These are phyloP conservation scores for Nebria salina DNA, from an alignment of 2,888 invertebrate species.

Conservation along the genomic window DNA sequence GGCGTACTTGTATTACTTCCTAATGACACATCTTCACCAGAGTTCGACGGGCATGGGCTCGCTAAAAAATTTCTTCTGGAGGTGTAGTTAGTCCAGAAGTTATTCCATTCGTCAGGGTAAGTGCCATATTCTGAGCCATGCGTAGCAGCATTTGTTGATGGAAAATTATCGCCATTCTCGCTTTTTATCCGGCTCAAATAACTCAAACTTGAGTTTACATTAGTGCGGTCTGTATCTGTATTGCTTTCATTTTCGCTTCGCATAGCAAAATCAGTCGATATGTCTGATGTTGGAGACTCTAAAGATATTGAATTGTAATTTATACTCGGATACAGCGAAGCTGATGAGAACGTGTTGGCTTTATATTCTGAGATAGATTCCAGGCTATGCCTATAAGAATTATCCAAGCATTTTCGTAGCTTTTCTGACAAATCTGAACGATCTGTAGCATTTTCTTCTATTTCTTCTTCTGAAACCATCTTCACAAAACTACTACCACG, in stretches of 20 bases:
- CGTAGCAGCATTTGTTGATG: slow-evolving; percentile 51
- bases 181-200: slow-evolving; percentile 62
- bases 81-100: slow-evolving; percentile 63
- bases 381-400: slow-evolving; percentile 57
- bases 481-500: slow-evolving; percentile 35
- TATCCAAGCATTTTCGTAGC: slow-evolving; percentile 53
- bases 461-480: slow-evolving; percentile 41
- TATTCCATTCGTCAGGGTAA: slow-evolving; percentile 63
- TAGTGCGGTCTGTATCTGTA: slow-evolving; percentile 54
- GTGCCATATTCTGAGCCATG: slow-evolving; percentile 52
- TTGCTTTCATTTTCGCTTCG: slow-evolving; percentile 53
- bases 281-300: slow-evolving; percentile 57
- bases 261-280: slow-evolving; percentile 57
- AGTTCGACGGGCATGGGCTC: slow-evolving; percentile 55
- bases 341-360: slow-evolving; percentile 58
- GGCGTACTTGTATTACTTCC: slow-evolving; percentile 60
- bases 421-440: slow-evolving; percentile 39
- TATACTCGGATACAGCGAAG: slow-evolving; percentile 52
- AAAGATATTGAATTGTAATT: slow-evolving; percentile 55
- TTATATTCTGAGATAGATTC: slow-evolving; percentile 62
- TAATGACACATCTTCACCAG: slow-evolving; percentile 57
- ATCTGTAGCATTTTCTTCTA: slow-evolving; percentile 30
- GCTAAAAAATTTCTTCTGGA: slow-evolving; percentile 58
- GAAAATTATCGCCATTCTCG: slow-evolving; percentile 58
- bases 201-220: slow-evolving; percentile 58